Conservation (phyloP, 2,888 invertebrate genomes). For the Oligia fasciuncula region DNA sequence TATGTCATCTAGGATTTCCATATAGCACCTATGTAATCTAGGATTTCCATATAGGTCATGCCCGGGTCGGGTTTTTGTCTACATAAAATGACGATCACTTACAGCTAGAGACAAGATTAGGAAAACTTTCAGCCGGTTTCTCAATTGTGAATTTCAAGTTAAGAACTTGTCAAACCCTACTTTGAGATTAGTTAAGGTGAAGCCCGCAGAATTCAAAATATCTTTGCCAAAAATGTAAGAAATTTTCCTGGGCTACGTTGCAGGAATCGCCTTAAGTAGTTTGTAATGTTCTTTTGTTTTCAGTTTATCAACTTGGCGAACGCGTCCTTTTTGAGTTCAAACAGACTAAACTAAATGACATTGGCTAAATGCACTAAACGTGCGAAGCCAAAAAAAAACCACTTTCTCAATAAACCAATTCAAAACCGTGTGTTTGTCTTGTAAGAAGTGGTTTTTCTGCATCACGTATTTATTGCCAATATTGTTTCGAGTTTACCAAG, state of each 20-base stretch:
- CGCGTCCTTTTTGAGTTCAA: too few species aligned
- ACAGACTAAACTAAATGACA: too few species aligned
- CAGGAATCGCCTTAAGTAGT: neutral
- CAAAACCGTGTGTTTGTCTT: neutral
- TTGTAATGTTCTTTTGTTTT: neutral
- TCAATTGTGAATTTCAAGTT: neutral
- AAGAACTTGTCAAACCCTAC: neutral
- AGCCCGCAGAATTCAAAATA: neutral
- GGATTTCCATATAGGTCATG: neutral
- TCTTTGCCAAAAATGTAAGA: neutral
- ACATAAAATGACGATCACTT: neutral
- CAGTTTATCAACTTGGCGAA: neutral
- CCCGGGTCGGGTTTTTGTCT: neutral
- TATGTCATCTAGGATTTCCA: neutral
- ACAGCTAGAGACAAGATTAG: neutral
- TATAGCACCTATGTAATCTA: neutral
- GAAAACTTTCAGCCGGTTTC: neutral
- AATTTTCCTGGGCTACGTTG: neutral
- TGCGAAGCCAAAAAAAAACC: too few species aligned
- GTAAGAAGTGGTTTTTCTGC: neutral
- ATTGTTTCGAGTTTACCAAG: slow-evolving; percentile 18
- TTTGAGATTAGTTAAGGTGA: neutral
- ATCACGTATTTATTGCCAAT: neutral
- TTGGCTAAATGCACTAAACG: too few species aligned
- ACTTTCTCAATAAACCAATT: neutral